phyloP scores from a whole-genome alignment of 1,140 invertebrate genomes.

The Ladona fulva region DNA sequence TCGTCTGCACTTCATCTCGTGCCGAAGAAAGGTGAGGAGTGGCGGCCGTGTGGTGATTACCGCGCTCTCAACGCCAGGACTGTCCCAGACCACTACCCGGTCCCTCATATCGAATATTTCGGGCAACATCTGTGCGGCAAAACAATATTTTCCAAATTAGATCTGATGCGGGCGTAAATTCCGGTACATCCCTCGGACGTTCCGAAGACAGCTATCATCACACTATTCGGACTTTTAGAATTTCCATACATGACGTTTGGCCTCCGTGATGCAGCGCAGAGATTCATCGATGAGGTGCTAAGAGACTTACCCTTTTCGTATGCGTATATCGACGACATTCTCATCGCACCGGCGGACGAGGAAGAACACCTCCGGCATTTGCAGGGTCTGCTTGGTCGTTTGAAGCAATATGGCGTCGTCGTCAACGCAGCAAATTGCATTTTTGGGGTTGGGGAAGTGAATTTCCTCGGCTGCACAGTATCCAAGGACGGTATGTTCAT shows the following conservation, averaged over 20 bases:
- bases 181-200: slow-evolving; percentile 25
- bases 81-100: slow-evolving; percentile 30
- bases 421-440: too few species aligned
- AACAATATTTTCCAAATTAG: too few species aligned
- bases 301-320: slow-evolving; percentile 25
- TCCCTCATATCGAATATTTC: slow-evolving; percentile 31
- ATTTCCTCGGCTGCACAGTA: too few species aligned
- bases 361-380: slow-evolving; percentile 34
- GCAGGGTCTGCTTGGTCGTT: slow-evolving; percentile 29
- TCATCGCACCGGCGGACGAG: slow-evolving; percentile 30
- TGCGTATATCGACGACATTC: slow-evolving; percentile 40
- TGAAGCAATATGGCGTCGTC: slow-evolving; percentile 26
- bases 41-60: slow-evolving; percentile 35
- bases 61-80: slow-evolving; percentile 22
- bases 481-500: too few species aligned
- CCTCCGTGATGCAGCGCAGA: slow-evolving; percentile 37
- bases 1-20: too few species aligned
- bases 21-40: slow-evolving; percentile 32
- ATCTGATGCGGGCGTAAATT: slow-evolving; percentile 33
- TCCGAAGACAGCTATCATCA: slow-evolving; percentile 32
- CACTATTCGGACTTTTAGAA: slow-evolving; percentile 31
- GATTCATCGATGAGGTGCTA: slow-evolving; percentile 35
- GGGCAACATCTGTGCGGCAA: slow-evolving; percentile 23
- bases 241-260: slow-evolving; percentile 36
- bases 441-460: too few species aligned